A percentile compares a stretch with the other conserved stretches of the same genome.
phyloP scores from a whole-genome alignment of 2,113 vertebrate species.

The Nycticebus coucang region DNA sequence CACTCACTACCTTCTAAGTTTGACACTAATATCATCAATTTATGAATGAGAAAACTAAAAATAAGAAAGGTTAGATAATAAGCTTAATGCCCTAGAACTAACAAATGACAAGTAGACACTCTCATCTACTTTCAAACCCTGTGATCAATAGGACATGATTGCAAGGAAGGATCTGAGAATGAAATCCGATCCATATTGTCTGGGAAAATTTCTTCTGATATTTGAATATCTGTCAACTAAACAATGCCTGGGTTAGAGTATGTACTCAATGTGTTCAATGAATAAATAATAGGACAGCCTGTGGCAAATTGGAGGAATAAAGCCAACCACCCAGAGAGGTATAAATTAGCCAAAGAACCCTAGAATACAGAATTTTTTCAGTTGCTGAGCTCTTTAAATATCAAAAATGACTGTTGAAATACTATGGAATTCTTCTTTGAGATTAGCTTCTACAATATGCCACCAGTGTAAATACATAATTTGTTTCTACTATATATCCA shows the following conservation, averaged over 20 bases:
- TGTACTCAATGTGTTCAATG: neutral
- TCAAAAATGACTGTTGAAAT: neutral
- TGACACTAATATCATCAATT: neutral
- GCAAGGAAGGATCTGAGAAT: neutral
- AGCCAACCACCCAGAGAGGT: neutral
- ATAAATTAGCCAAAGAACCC: neutral
- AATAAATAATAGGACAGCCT: neutral
- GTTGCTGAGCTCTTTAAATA: neutral
- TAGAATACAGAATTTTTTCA: neutral
- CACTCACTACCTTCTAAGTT: neutral
- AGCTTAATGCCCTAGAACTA: neutral
- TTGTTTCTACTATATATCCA: neutral
- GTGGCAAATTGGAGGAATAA: neutral
- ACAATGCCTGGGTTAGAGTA: neutral
- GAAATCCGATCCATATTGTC: neutral
- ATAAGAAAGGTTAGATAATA: neutral
- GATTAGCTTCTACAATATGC: neutral
- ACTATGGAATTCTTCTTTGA: neutral
- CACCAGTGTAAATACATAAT: neutral
- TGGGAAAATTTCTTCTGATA: neutral
- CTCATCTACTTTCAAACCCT: neutral
- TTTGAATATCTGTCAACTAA: neutral
- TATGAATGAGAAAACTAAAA: constrained; percentile 8
- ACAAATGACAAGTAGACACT: neutral
- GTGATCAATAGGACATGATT: neutral